phyloP scores from a whole-genome alignment of 2,888 invertebrate genomes.

The Lypha dubia region DNA sequence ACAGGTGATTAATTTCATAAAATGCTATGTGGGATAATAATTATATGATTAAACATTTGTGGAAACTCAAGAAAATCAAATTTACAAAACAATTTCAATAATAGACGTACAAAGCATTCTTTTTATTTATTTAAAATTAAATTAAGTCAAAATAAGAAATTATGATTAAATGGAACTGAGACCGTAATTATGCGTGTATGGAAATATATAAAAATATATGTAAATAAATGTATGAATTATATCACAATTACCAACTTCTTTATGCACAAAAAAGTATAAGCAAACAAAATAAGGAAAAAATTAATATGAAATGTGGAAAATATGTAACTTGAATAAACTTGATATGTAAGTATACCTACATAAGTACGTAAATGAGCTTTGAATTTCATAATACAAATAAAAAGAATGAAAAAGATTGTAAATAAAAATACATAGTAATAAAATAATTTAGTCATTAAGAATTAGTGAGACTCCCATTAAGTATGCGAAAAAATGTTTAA shows the following conservation, averaged over 20 bases:
- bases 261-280: not conserved
- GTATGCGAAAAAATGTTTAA: not conserved
- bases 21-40: too few species aligned
- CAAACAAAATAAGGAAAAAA: conserved; percentile 9
- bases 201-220: conserved; percentile 70
- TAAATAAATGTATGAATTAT: conserved; percentile 31
- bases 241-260: conserved; percentile 35
- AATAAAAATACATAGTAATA: conserved; percentile 4
- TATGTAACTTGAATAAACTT: not conserved
- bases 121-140: conserved; percentile 45
- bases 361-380: not conserved
- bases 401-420: not conserved
- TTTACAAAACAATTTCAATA: not conserved
- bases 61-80: not conserved
- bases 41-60: not conserved
- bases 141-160: not conserved
- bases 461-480: not conserved
- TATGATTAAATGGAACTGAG: conserved; percentile 31
- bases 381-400: not conserved
- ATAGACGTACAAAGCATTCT: conserved; percentile 40
- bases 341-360: conserved; percentile 5
- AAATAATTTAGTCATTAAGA: conserved; percentile 7
- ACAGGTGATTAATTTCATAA: too few species aligned
- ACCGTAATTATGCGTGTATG: conserved; percentile 17
- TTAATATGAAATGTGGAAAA: not conserved